These are phyloP conservation scores for Dicycla oo DNA, from an alignment of 2,888 invertebrate species.

Conservation along the genomic window DNA sequence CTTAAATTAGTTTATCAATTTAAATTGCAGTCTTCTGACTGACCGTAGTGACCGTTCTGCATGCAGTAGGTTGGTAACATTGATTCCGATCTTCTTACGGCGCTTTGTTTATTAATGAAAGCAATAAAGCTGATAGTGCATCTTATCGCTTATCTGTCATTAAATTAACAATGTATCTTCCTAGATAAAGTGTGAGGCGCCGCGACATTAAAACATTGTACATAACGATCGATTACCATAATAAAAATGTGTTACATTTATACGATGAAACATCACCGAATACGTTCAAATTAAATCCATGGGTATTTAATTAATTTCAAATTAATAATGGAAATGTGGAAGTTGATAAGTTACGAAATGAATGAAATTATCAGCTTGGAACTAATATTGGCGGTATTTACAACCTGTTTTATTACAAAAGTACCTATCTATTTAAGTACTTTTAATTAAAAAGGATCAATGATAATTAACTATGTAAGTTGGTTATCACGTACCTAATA, in stretches of 20 bases:
- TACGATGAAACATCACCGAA: slow-evolving; percentile 1
- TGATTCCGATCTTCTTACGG: not conserved
- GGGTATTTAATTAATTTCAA: slow-evolving; percentile 19
- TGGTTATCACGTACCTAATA: too few species aligned
- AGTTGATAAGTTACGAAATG: slow-evolving; percentile 23
- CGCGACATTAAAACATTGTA: too few species aligned
- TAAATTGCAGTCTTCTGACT: not conserved
- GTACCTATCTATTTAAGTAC: too few species aligned
- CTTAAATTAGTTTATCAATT: not conserved
- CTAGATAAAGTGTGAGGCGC: slow-evolving; percentile 27
- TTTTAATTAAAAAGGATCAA: too few species aligned
- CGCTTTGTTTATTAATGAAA: slow-evolving; percentile 40
- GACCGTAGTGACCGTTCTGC: not conserved
- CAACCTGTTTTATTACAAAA: not conserved
- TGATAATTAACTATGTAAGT: too few species aligned
- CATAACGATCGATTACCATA: slow-evolving; percentile 21
- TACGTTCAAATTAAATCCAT: not conserved
- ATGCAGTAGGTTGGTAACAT: not conserved
- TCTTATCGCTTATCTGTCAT: slow-evolving; percentile 17
- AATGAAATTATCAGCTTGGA: slow-evolving; percentile 26
- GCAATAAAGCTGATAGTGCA: not conserved
- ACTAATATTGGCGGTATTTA: slow-evolving; percentile 22
- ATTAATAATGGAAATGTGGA: slow-evolving; percentile 42
- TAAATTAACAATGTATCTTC: slow-evolving; percentile 20
- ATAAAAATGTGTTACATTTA: not conserved